Conservation (phyloP, 2,113 vertebrate genomes). For the Bujurquina vittata region DNA sequence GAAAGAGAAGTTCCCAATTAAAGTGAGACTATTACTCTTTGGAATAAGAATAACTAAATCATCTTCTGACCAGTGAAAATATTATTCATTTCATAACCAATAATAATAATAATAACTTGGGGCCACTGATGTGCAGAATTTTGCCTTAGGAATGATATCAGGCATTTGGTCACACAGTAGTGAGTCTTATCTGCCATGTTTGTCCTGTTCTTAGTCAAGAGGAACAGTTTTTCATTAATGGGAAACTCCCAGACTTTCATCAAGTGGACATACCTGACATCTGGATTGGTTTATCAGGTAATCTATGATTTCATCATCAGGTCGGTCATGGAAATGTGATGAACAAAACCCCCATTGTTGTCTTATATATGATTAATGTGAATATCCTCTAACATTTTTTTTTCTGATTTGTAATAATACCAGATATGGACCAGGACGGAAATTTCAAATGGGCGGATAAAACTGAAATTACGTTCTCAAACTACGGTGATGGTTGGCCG, state of each 20-base stretch:
- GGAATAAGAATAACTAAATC: no score
- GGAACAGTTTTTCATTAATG: constrained; percentile 81
- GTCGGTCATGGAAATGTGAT: neutral
- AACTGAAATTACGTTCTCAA: constrained; percentile 52
- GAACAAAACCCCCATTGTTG: neutral
- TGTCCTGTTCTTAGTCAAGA: constrained; percentile 63
- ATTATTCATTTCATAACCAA: no score
- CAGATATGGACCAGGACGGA: constrained; percentile 79
- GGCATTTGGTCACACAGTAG: neutral
- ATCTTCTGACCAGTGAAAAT: no score
- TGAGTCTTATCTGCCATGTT: neutral
- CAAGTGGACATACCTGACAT: constrained; percentile 79
- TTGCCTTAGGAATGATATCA: neutral
- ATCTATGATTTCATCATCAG: neutral
- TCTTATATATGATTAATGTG: neutral
- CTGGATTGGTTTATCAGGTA: constrained; percentile 84
- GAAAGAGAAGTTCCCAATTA: no score
- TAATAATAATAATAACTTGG: no score
- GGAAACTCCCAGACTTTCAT: constrained; percentile 80
- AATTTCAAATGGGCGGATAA: constrained; percentile 81
- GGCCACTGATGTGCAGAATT: neutral
- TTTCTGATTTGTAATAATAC: neutral
- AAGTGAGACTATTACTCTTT: neutral
- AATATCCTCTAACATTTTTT: neutral
- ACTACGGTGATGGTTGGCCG: constrained; percentile 78